phyloP scores from a whole-genome alignment of 2,888 invertebrate genomes.

The Urechis unicinctus region DNA sequence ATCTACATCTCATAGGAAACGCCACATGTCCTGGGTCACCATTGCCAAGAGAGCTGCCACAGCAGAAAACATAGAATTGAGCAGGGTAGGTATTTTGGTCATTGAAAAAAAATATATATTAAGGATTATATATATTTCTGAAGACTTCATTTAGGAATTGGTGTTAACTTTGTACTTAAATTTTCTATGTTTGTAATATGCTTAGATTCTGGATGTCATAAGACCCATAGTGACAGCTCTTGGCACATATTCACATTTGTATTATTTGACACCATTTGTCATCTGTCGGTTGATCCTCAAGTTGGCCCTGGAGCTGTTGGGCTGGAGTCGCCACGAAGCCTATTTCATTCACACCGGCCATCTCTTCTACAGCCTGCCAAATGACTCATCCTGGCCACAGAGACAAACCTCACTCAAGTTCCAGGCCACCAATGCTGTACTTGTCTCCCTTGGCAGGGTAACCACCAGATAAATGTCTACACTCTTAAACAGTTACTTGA shows the following conservation, averaged over 20 bases:
- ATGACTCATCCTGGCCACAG: neutral
- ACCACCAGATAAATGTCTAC: no score
- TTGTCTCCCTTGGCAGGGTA: neutral
- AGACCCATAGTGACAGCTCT: no score
- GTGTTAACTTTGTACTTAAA: no score
- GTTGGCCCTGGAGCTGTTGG: conserved; percentile 86
- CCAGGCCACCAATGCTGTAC: neutral
- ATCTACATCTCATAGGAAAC: neutral
- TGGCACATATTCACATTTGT: no score
- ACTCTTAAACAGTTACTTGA: no score
- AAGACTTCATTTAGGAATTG: no score
- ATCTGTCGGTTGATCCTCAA: conserved; percentile 37
- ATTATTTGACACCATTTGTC: no score
- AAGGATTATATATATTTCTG: no score
- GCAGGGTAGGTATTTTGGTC: conserved; percentile 27
- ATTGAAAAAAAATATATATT: no score
- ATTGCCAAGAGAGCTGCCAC: conserved; percentile 20
- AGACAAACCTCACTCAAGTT: neutral
- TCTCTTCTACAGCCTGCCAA: neutral
- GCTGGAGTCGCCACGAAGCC: conserved; percentile 78
- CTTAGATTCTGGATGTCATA: no score
- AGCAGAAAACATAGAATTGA: conserved; percentile 34
- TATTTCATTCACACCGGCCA: conserved; percentile 61
- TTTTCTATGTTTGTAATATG: no score
- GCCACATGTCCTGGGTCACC: neutral